Evolutionary conservation across 1,140 invertebrate genomes (phyloP).

Genomic region (Diabrotica undecimpunctata): DNA sequence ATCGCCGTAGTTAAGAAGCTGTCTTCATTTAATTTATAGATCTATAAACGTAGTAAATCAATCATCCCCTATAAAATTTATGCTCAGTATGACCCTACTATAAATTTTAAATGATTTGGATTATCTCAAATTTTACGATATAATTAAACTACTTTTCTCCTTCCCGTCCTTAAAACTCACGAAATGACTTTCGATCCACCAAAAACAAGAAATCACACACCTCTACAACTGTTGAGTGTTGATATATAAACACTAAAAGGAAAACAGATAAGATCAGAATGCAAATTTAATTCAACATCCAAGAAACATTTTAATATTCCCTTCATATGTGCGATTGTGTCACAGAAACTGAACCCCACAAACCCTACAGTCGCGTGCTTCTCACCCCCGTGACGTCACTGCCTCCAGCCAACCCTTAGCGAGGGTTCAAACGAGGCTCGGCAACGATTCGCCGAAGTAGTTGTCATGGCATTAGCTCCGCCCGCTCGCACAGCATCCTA

Average conservation of each 20-base stretch:
- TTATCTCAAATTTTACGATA: too few relatives aligned
- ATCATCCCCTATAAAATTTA: too few relatives aligned
- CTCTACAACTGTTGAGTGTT: constrained; percentile 34
- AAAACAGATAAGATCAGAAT: constrained; percentile 39
- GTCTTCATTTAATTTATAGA: too few relatives aligned
- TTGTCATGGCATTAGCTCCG: constrained; percentile 34
- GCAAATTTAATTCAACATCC: constrained; percentile 43
- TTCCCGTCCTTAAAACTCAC: too few relatives aligned
- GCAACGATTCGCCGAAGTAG: constrained; percentile 33
- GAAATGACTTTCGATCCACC: neutral
- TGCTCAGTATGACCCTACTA: too few relatives aligned
- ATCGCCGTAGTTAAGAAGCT: too few relatives aligned
- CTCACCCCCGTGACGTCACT: constrained; percentile 37
- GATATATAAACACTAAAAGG: constrained; percentile 33
- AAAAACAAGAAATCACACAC: constrained; percentile 5
- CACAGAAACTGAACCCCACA: constrained; percentile 26
- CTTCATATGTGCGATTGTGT: constrained; percentile 24
- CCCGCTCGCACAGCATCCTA: constrained; percentile 30
- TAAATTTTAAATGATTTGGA: too few relatives aligned
- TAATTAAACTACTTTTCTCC: too few relatives aligned
- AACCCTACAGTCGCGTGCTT: constrained; percentile 36
- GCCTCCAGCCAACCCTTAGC: constrained; percentile 29
- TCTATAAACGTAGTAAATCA: too few relatives aligned
- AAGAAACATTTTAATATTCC: constrained; percentile 42
- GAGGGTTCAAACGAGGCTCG: constrained; percentile 22